Base-by-base conservation (phyloP, 2,113 vertebrate genomes). In the Muntiacus reevesi region DNA sequence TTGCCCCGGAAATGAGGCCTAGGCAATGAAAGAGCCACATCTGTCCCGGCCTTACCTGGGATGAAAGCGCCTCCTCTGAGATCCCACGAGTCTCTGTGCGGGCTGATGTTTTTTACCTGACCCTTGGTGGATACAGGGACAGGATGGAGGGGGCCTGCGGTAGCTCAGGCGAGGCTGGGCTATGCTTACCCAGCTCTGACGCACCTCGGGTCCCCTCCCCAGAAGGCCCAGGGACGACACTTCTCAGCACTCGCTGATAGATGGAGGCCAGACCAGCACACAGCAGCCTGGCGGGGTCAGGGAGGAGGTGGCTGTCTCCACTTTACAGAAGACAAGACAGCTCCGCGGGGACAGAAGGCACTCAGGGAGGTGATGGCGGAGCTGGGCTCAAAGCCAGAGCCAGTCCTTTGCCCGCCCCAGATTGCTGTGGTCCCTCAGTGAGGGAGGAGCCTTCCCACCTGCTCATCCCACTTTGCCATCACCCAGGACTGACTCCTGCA, bases 181-280 rank as follows among this genome's bases (percentile, higher is more conserved):
- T 59, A 54, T 47, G 47, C 36, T 21, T 59, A n/a, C 40, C 21
- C 36, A 23, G 43, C 59, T 67, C 47, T 33, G 9, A 13, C 28
- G 2, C 62, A 43, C 52, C 2, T 0, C 9, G 3, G 33, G 30
- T 40, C 33, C 1, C 17, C 40, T 30, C 6, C 6, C 4, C 5
- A 27, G 78, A 33, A 36, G 62, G 33, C 79, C 52, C 40, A 6
- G 17, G 50, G 40, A 55, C 4, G 2, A 21, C 25, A 47, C 47
- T 21, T 55, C 30, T 57, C 12, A 47, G 30, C 0, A 40, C 25
- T 67, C 25, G 23, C 40, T 40, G 79, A 59, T 4, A 3, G 60
- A 28, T 2, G 76, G 76, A 36, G 33, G 13, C 4, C 4, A 7
- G 47, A 27, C 7, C 40, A 10, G 71, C 43, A 23, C 60, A 59